A percentile compares a stretch with the other conserved stretches of the same genome.
These are phyloP conservation scores for Diaprepes abbreviatus DNA, from an alignment of 2,888 invertebrate genomes.

Conservation along the genomic window DNA sequence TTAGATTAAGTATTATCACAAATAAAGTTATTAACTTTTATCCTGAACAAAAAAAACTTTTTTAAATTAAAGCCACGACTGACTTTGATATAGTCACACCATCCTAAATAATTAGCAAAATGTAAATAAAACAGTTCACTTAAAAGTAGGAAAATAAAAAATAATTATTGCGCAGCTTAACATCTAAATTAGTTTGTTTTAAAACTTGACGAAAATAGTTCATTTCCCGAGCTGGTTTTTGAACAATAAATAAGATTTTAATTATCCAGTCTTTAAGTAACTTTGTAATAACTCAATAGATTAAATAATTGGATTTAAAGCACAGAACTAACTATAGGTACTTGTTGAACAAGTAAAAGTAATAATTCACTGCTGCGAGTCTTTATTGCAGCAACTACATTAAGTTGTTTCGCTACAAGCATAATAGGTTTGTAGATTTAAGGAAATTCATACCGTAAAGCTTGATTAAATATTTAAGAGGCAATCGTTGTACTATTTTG, in stretches of 20 bases:
- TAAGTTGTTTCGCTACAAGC: not conserved
- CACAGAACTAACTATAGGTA: slow-evolving; percentile 15
- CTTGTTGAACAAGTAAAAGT: slow-evolving; percentile 23
- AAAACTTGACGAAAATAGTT: not conserved
- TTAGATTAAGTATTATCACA: too few relatives aligned
- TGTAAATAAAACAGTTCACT: too few relatives aligned
- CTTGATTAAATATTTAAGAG: not conserved
- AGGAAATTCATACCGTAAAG: not conserved
- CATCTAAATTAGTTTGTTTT: too few relatives aligned
- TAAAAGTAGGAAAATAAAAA: too few relatives aligned
- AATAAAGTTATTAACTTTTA: too few relatives aligned
- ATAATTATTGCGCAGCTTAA: too few relatives aligned
- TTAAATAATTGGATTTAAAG: slow-evolving; percentile 10
- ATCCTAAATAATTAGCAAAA: too few relatives aligned
- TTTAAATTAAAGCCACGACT: too few relatives aligned
- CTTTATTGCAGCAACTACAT: slow-evolving; percentile 21
- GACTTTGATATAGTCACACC: too few relatives aligned
- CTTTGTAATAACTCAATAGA: slow-evolving; percentile 3
- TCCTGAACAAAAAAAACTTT: too few relatives aligned
- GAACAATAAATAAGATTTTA: slow-evolving; percentile 21
- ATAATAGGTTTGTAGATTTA: not conserved
- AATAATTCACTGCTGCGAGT: slow-evolving; percentile 17
- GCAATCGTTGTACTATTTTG: too few relatives aligned
- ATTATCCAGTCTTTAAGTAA: not conserved
- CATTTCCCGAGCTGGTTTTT: too few relatives aligned